A percentile compares a stretch with the other conserved stretches of the same genome.
These are phyloP conservation scores for Rhegmatorhina hoffmannsi DNA, from an alignment of 2,113 vertebrate species.

Conservation along the genomic window DNA sequence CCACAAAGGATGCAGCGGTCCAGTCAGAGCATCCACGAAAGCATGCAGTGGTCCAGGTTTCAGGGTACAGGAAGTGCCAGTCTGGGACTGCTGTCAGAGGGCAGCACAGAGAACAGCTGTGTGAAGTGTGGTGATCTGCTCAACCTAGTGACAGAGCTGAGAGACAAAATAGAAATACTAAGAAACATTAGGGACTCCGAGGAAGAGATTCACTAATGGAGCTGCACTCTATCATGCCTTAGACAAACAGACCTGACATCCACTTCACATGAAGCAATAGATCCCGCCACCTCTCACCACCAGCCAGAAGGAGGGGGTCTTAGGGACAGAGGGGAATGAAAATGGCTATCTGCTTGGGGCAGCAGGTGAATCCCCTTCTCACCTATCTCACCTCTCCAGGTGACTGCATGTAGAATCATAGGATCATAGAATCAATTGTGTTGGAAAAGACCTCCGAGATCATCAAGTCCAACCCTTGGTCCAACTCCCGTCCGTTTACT, in stretches of 20 bases:
- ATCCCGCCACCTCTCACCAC: neutral
- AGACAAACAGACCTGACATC: neutral
- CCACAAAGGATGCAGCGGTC: neutral
- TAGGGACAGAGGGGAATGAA: neutral
- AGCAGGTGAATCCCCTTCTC: neutral
- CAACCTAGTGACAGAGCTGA: neutral
- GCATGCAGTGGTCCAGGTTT: neutral
- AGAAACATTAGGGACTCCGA: neutral
- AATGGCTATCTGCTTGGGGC: neutral
- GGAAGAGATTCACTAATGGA: neutral
- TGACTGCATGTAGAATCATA: neutral
- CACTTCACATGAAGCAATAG: neutral
- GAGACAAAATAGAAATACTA: neutral
- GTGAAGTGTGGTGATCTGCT: neutral
- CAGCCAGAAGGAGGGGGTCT: neutral
- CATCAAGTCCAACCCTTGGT: too few relatives aligned
- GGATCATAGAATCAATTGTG: too few relatives aligned
- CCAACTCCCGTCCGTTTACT: too few relatives aligned
- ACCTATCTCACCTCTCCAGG: neutral
- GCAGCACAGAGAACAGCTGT: neutral
- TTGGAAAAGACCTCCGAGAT: too few relatives aligned
- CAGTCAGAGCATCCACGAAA: neutral
- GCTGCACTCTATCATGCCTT: neutral
- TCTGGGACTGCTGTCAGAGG: fast-evolving
- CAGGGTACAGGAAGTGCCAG: neutral